Evolutionary conservation across 2,888 invertebrate genomes (phyloP).

Genomic region (Cosmia trapezina): DNA sequence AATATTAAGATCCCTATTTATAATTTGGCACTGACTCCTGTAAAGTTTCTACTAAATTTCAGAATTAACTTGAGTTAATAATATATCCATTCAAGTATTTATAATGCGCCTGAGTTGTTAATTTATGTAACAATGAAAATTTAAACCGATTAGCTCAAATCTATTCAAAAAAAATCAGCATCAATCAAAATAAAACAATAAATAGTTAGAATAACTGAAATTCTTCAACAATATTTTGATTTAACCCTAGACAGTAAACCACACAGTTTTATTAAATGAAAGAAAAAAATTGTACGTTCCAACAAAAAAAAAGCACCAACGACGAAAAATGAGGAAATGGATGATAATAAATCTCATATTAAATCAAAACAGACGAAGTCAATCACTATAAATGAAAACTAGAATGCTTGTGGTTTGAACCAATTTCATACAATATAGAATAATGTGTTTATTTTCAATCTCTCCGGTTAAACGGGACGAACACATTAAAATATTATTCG

Average conservation of each 20-base stretch:
- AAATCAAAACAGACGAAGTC: neutral
- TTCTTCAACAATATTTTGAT: too few species aligned
- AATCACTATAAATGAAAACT: constrained; percentile 18
- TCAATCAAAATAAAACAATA: constrained; percentile 10
- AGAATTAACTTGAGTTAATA: neutral
- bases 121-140: too few species aligned
- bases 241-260: too few species aligned
- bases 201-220: neutral
- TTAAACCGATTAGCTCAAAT: too few species aligned
- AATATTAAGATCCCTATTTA: too few species aligned
- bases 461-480: constrained; percentile 68
- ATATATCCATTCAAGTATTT: too few species aligned
- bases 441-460: constrained; percentile 55
- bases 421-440: constrained; percentile 29
- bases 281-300: too few species aligned
- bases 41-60: neutral
- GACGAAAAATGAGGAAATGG: too few species aligned
- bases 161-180: constrained; percentile 2
- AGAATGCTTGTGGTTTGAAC: neutral
- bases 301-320: too few species aligned
- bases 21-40: neutral
- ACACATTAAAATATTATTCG: constrained; percentile 73
- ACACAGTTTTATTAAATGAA: too few species aligned
- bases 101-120: too few species aligned
- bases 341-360: neutral